Conservation (phyloP, 2,113 vertebrate species). For the Scortum barcoo region DNA sequence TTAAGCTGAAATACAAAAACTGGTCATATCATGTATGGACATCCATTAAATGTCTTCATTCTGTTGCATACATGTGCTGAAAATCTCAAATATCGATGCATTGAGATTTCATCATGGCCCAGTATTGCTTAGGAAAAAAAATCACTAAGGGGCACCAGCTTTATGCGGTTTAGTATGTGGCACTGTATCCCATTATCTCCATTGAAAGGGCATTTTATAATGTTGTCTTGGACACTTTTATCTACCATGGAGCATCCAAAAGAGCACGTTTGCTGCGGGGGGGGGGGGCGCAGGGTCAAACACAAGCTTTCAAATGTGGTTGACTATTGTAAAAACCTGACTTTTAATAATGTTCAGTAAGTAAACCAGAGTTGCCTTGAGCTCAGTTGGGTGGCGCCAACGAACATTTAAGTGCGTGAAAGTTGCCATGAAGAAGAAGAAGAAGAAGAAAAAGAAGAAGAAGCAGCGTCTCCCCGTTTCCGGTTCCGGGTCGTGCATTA, state of each 20-base stretch:
- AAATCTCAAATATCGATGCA: too few species aligned
- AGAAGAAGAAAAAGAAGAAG: too few species aligned
- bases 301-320: not conserved
- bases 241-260: too few species aligned
- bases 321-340: not conserved
- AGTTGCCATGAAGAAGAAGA: slow-evolving; percentile 33
- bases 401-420: not conserved
- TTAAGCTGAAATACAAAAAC: not conserved
- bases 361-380: not conserved
- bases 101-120: not conserved
- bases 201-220: too few species aligned
- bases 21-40: not conserved
- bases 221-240: too few species aligned
- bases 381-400: slow-evolving; percentile 25
- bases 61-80: too few species aligned
- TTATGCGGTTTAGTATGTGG: too few species aligned
- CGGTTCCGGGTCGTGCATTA: slow-evolving; percentile 70
- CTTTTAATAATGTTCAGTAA: not conserved
- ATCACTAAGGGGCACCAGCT: too few species aligned
- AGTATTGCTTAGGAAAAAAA: not conserved
- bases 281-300: too few species aligned
- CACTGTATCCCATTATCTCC: too few species aligned
- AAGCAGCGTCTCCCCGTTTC: slow-evolving; percentile 43
- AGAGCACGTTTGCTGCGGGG: too few species aligned
- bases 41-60: not conserved